These are phyloP conservation scores for Protobothrops mucrosquamatus DNA, from an alignment of 2,113 vertebrate genomes.

Conservation along the genomic window DNA sequence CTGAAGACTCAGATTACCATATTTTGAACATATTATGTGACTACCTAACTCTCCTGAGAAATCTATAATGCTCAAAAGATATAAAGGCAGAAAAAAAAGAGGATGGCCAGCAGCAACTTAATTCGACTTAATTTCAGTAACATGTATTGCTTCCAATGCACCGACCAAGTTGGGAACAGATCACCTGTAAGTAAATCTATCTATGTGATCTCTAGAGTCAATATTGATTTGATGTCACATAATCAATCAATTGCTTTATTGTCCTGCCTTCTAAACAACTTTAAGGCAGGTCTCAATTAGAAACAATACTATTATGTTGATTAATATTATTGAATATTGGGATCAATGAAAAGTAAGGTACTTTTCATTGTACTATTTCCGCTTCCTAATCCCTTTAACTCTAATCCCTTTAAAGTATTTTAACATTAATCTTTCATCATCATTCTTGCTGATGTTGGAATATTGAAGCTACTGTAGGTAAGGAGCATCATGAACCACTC, in stretches of 20 bases:
- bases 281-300: neutral
- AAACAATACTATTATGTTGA: neutral
- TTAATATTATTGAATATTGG: neutral
- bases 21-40: too few relatives aligned
- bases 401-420: neutral
- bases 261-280: neutral
- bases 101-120: neutral
- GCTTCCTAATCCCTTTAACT: neutral
- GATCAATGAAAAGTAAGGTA: neutral
- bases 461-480: neutral
- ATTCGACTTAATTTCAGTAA: neutral
- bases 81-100: neutral
- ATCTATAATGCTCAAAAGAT: neutral
- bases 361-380: neutral
- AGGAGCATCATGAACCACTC: neutral
- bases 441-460: neutral
- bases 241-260: neutral
- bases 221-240: neutral
- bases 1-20: neutral
- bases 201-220: neutral
- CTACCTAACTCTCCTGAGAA: neutral
- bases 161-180: neutral
- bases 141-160: neutral
- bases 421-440: neutral
- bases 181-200: neutral